phyloP scores from a whole-genome alignment of 1,140 invertebrate species.

The Phocides pigmalion region DNA sequence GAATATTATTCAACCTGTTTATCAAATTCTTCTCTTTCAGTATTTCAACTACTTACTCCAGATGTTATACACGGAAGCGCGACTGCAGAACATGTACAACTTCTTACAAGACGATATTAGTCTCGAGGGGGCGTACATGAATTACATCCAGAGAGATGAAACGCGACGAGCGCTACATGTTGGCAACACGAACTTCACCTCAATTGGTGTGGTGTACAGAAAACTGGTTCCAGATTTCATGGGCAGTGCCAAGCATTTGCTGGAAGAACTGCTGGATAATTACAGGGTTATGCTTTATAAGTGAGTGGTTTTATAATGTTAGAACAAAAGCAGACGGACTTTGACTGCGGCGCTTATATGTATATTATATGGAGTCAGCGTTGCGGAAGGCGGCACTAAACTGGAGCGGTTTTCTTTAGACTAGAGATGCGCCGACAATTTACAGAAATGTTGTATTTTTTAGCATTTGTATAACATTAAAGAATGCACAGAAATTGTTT shows the following conservation, averaged over 20 bases:
- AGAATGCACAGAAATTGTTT: too few relatives aligned
- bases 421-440: too few relatives aligned
- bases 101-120: conserved; percentile 85
- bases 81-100: conserved; percentile 86
- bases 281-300: conserved; percentile 87
- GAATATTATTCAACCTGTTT: too few relatives aligned
- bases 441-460: too few relatives aligned
- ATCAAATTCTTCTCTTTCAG: conserved; percentile 51
- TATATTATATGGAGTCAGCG: too few relatives aligned
- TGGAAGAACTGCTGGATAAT: conserved; percentile 86
- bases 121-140: conserved; percentile 72
- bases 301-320: conserved; percentile 55
- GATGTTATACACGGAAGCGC: conserved; percentile 84
- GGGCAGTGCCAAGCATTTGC: conserved; percentile 89
- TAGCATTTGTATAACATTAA: too few relatives aligned
- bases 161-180: conserved; percentile 85
- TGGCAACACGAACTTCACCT: conserved; percentile 84
- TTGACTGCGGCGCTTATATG: too few relatives aligned
- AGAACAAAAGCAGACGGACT: too few relatives aligned
- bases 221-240: conserved; percentile 90
- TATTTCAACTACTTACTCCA: conserved; percentile 80
- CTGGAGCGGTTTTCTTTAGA: too few relatives aligned
- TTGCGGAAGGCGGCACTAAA: too few relatives aligned
- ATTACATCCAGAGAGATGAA: conserved; percentile 85
- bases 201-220: conserved; percentile 85